Evolutionary conservation across 2,113 vertebrate genomes (phyloP).

Genomic region (Petrocephalus zakoni): DNA sequence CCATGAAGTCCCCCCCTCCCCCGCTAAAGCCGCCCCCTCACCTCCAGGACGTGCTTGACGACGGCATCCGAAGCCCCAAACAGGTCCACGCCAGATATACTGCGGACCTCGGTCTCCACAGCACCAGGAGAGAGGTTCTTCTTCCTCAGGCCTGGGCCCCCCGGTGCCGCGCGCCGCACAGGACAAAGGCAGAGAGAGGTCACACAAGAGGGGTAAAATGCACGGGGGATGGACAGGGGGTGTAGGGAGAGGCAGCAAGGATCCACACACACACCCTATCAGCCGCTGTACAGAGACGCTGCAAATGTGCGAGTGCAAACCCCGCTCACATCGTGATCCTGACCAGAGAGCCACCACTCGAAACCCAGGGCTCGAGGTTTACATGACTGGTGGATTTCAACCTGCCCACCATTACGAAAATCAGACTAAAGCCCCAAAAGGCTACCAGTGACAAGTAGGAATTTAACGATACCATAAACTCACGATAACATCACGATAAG

Average conservation of each 20-base stretch:
- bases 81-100: slow-evolving; percentile 86
- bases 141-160: slow-evolving; percentile 82
- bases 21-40: slow-evolving; percentile 40
- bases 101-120: slow-evolving; percentile 84
- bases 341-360: slow-evolving; percentile 32
- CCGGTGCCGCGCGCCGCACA: slow-evolving; percentile 45
- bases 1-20: background rate
- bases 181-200: slow-evolving; percentile 44
- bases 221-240: slow-evolving; percentile 18
- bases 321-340: slow-evolving; percentile 27
- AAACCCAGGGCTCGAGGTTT: background rate
- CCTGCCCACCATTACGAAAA: background rate
- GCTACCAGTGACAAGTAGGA: background rate
- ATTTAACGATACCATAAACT: background rate
- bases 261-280: slow-evolving; percentile 31
- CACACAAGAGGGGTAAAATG: slow-evolving; percentile 42
- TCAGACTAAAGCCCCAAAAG: background rate
- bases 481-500: background rate
- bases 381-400: background rate
- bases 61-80: slow-evolving; percentile 91
- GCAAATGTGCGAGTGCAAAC: slow-evolving; percentile 42
- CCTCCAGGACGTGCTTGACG: slow-evolving; percentile 94
- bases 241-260: slow-evolving; percentile 11
- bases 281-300: slow-evolving; percentile 42
- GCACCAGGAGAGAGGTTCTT: slow-evolving; percentile 93